Percentiles rank a stretch among this genome's conserved stretches.
Evolutionary conservation across 2,797 vertebrate genomes (phyloP).

Genomic region (Botia kubotai): DNA sequence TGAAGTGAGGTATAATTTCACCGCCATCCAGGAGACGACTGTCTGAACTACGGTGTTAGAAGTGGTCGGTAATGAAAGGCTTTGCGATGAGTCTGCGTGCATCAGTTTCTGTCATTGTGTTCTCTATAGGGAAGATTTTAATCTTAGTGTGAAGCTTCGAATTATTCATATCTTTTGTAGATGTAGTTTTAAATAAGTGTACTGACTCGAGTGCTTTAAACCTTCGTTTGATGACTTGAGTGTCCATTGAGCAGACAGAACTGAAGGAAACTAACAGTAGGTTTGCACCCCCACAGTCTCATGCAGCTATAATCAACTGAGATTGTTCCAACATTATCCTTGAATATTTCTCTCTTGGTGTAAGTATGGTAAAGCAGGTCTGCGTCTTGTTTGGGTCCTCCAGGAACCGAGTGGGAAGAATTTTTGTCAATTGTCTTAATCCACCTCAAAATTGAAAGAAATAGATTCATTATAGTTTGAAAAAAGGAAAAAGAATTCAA

Average conservation of each 20-base stretch:
- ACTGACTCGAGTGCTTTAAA: neutral
- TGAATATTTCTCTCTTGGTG: neutral
- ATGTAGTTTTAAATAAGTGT: neutral
- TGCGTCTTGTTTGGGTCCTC: neutral
- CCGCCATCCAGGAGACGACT: neutral
- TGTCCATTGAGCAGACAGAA: neutral
- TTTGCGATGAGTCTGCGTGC: neutral
- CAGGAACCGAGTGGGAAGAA: neutral
- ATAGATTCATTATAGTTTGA: neutral
- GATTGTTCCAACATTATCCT: neutral
- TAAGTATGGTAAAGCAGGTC: neutral
- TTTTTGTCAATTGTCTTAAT: too few relatives aligned
- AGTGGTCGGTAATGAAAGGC: neutral
- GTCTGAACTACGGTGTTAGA: neutral
- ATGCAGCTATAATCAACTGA: conserved; percentile 18
- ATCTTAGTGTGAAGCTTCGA: neutral
- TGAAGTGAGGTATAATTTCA: neutral
- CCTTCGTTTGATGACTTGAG: neutral
- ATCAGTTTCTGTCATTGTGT: neutral
- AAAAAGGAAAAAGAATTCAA: neutral
- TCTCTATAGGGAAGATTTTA: neutral
- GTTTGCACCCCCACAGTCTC: neutral
- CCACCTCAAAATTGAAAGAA: neutral
- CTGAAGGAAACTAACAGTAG: conserved; percentile 6
- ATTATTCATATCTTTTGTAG: neutral